Evolutionary conservation across 2,113 vertebrate species (phyloP).

Genomic region (Triplophysa tibetana): DNA sequence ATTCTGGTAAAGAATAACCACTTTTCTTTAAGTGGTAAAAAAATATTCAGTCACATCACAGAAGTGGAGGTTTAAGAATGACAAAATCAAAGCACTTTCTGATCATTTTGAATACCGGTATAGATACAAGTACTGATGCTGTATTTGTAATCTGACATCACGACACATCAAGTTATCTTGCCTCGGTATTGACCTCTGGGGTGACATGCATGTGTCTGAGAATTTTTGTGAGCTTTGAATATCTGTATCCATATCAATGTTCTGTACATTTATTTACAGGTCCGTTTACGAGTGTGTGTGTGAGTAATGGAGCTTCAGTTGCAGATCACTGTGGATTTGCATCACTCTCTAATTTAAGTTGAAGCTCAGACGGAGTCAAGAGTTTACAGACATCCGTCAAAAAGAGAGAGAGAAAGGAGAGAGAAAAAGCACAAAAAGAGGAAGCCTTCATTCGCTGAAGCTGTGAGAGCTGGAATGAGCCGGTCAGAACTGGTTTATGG

Average conservation of each 20-base stretch:
- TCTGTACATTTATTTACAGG: constrained; percentile 45
- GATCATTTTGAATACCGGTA: background rate
- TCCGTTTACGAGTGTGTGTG: constrained; percentile 42
- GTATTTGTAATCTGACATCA: background rate
- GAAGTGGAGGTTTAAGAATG: background rate
- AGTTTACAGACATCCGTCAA: constrained; percentile 49
- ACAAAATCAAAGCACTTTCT: background rate
- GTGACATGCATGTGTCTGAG: constrained; percentile 14
- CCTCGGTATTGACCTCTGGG: constrained; percentile 43
- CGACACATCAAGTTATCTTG: background rate
- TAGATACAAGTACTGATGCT: background rate
- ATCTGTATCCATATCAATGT: constrained; percentile 18
- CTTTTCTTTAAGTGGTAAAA: too few relatives aligned
- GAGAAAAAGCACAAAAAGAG: constrained; percentile 23
- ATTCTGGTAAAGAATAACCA: too few relatives aligned
- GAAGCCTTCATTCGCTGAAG: constrained; percentile 19
- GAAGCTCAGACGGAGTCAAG: constrained; percentile 52
- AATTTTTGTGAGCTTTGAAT: constrained; percentile 34
- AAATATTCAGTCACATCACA: too few relatives aligned
- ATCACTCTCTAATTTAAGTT: constrained; percentile 61
- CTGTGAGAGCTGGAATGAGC: constrained; percentile 27
- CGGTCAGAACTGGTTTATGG: constrained; percentile 46
- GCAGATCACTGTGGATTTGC: constrained; percentile 47
- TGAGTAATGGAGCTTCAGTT: constrained; percentile 45
- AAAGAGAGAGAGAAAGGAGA: background rate